These are phyloP conservation scores for Wiebesia pumilae DNA, from an alignment of 1,140 invertebrate species.

Conservation along the genomic window DNA sequence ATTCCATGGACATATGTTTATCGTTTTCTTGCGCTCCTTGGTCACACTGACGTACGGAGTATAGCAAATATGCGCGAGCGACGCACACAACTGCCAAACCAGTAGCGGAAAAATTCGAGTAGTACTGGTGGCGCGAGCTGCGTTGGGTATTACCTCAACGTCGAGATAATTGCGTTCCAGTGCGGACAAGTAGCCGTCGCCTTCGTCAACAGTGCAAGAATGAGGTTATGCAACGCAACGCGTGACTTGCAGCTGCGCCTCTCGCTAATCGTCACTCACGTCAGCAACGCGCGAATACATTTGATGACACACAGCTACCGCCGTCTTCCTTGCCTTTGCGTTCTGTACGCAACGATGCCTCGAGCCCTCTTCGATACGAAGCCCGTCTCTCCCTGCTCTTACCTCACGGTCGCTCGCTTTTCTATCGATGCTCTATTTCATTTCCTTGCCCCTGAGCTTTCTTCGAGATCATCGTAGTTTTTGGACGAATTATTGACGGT, in stretches of 20 bases:
- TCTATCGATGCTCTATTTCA: too few species aligned
- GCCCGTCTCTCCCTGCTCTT: too few species aligned
- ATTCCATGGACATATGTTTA: background rate
- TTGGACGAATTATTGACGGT: too few species aligned
- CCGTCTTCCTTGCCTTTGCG: background rate
- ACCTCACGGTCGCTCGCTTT: too few species aligned
- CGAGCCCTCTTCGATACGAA: too few species aligned
- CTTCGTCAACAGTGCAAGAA: constrained; percentile 13
- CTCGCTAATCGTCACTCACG: background rate
- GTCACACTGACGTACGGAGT: background rate
- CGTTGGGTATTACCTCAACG: too few species aligned
- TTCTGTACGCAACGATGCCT: too few species aligned
- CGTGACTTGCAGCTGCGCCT: background rate
- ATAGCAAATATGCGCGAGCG: background rate
- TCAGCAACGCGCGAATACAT: constrained; percentile 27
- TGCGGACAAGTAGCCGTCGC: background rate
- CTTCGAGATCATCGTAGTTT: too few species aligned
- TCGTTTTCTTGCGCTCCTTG: background rate
- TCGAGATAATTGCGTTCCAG: too few species aligned
- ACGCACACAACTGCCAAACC: background rate
- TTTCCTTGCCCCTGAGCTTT: too few species aligned
- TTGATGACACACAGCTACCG: constrained; percentile 20
- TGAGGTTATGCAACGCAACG: constrained; percentile 25
- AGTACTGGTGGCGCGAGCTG: too few species aligned
- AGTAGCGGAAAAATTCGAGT: too few species aligned